Conservation (phyloP, 1,140 invertebrate genomes). For the Euglossa dilemma region DNA sequence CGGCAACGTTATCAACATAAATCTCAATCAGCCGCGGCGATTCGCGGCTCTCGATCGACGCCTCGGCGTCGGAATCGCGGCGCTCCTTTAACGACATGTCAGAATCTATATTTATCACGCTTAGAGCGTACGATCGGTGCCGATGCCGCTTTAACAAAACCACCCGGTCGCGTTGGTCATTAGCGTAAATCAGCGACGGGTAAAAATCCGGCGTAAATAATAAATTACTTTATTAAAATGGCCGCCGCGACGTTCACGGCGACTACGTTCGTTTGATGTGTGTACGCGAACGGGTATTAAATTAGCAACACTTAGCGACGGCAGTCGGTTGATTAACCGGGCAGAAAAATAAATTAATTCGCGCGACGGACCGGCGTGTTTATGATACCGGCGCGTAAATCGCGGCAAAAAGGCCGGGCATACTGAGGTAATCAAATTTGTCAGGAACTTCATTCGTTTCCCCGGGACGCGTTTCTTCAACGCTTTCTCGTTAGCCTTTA, state of each 20-base stretch:
- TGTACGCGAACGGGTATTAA: slow-evolving; percentile 12
- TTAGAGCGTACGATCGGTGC: slow-evolving; percentile 56
- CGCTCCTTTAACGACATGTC: slow-evolving; percentile 58
- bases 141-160: slow-evolving; percentile 55
- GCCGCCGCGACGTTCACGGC: neutral
- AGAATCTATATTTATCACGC: slow-evolving; percentile 65
- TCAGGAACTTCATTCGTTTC: slow-evolving; percentile 11
- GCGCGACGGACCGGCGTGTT: neutral
- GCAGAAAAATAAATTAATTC: slow-evolving; percentile 31
- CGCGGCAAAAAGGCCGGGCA: neutral
- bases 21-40: slow-evolving; percentile 62
- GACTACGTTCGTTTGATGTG: too few species aligned
- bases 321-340: slow-evolving; percentile 3
- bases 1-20: slow-evolving; percentile 59
- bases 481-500: neutral
- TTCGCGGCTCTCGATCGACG: slow-evolving; percentile 54
- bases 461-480: neutral
- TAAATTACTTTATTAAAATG: slow-evolving; percentile 46
- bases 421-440: slow-evolving; percentile 11
- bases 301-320: slow-evolving; percentile 28
- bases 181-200: slow-evolving; percentile 61
- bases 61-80: slow-evolving; percentile 28
- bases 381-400: slow-evolving; percentile 24
- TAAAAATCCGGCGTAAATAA: slow-evolving; percentile 26
- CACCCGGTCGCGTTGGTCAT: slow-evolving; percentile 42